phyloP scores from a whole-genome alignment of 2,113 vertebrate species.

The Limanda limanda region DNA sequence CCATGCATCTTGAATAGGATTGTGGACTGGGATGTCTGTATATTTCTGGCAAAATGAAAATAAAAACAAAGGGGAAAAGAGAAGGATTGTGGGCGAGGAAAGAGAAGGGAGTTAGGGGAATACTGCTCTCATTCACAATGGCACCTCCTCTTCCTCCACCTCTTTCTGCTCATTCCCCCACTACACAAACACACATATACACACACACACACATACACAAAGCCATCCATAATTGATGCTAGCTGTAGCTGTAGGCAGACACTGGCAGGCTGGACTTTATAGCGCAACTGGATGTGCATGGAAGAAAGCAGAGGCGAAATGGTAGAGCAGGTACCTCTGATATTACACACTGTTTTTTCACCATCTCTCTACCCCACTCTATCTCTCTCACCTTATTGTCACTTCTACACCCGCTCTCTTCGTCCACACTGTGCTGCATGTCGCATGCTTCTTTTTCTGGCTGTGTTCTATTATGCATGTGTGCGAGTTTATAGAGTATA shows the following conservation, averaged over 20 bases:
- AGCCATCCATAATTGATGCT: constrained; percentile 82
- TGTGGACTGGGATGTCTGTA: not conserved
- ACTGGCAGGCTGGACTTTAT: constrained; percentile 84
- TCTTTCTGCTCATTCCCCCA: constrained; percentile 47
- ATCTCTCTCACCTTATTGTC: constrained; percentile 11
- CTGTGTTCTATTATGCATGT: constrained; percentile 1
- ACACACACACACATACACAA: constrained; percentile 53
- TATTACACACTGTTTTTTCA: constrained; percentile 55
- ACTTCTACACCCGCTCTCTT: constrained; percentile 2
- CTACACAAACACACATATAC: constrained; percentile 49
- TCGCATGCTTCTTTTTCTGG: constrained; percentile 38
- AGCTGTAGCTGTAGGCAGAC: constrained; percentile 82
- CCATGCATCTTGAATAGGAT: not conserved
- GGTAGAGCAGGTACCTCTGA: constrained; percentile 89
- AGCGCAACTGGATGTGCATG: constrained; percentile 88
- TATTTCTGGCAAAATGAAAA: not conserved
- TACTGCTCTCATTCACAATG: constrained; percentile 78
- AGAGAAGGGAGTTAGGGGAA: constrained; percentile 76
- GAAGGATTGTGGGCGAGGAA: not conserved
- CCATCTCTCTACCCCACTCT: not conserved
- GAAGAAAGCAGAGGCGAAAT: constrained; percentile 87
- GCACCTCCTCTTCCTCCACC: constrained; percentile 75
- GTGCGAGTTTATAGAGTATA: not conserved
- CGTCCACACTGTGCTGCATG: constrained; percentile 56
- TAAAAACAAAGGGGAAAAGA: not conserved